Evolutionary conservation across 1,140 invertebrate genomes (phyloP), one percentile per base, ranked within the genome.

Genomic region (Ceratina australensis): DNA sequence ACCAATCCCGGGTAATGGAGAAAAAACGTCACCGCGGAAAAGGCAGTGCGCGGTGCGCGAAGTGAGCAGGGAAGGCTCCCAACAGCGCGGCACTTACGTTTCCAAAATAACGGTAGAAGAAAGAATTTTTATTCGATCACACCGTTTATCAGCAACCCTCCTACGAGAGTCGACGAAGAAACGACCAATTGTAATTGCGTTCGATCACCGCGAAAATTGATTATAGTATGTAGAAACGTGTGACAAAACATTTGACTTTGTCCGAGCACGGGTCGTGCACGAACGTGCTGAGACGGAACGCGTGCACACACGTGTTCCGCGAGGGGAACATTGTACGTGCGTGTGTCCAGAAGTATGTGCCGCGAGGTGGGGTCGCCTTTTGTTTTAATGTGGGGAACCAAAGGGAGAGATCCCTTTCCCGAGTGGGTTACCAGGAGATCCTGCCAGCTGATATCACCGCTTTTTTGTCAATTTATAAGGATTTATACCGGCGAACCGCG

Each of bases 381-480:
- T 88, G 84, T 89, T 87, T 89, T 84, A 87, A 73, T 81, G 81
- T 78, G 81, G 79, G 72, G 74, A 84, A 80, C 82, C 61, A 72
- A 81, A 71, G 33, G 33, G 33, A 42, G 33, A 78, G 64, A 78
- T 26, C 65, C 80, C 72, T 68, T 42, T 42, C 72, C 67, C 81
- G 83, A 86, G 83, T 82, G 80, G 86, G 82, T 85, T 86, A 88
- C 82, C 86, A 80, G 73, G 81, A 89, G 88, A 89, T 90, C 87
- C 81, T 84, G 81, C 63, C 80, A 77, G 72, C 82, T 69, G 88
- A 89, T 88, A 89, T 75, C 80, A 72, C 85, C 64, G 85, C 87
- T 88, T 89, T 88, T 90, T 89, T 90, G 89, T 90, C 88, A 90
- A 90, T 90, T 90, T 90, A 90, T 90, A 90, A 89, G 85, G 88